Percentiles rank a stretch among this genome's conserved stretches.
Evolutionary conservation across 2,797 vertebrate species (phyloP).

Genomic region (Leptatherina wallacei): DNA sequence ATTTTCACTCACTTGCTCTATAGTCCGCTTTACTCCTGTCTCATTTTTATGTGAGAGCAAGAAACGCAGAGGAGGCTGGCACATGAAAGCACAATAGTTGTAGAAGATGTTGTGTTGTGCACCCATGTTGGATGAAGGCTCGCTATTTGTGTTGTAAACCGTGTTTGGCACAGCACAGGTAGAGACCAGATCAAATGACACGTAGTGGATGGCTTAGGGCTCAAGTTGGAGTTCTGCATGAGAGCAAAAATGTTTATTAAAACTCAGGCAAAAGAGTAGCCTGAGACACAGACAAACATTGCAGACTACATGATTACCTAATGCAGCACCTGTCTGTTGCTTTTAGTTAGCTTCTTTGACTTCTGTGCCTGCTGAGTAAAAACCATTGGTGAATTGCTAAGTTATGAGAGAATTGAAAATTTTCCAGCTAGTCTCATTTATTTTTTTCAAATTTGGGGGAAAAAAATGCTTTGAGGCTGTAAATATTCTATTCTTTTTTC

Average conservation of each 20-base stretch:
- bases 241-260: conserved; percentile 69
- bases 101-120: conserved; percentile 68
- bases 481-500: conserved; percentile 13
- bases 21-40: conserved; percentile 54
- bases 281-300: conserved; percentile 56
- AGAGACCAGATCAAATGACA: conserved; percentile 77
- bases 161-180: conserved; percentile 64
- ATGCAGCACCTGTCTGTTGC: conserved; percentile 58
- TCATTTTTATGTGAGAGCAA: conserved; percentile 22
- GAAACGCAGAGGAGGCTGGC: conserved; percentile 55
- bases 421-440: conserved; percentile 40
- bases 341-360: conserved; percentile 55
- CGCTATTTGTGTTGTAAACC: conserved; percentile 73
- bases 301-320: conserved; percentile 68
- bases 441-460: neutral
- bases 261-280: conserved; percentile 61
- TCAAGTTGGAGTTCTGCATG: conserved; percentile 56
- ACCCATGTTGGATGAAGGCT: conserved; percentile 68
- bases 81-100: conserved; percentile 66
- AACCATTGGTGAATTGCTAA: conserved; percentile 42
- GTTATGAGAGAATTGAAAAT: conserved; percentile 57
- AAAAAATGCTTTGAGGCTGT: conserved; percentile 8
- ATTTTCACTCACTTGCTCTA: conserved; percentile 64
- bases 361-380: conserved; percentile 54
- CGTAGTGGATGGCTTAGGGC: conserved; percentile 71